These are phyloP conservation scores for Tragelaphus oryx DNA, from an alignment of 2,797 vertebrate species.

Conservation along the genomic window DNA sequence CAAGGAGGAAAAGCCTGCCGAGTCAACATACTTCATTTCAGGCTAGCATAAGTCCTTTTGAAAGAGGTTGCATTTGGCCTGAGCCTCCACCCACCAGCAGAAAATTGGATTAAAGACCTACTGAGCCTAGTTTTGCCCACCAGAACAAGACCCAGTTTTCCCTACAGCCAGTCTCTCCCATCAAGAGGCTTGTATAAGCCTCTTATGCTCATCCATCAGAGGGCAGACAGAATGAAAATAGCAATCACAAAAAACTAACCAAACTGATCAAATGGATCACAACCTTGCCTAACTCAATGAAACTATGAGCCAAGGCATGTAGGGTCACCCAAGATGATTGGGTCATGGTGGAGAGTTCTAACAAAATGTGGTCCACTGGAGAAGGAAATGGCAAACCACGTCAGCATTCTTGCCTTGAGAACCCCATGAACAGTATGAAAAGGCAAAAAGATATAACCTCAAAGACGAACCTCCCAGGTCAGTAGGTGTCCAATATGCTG, in stretches of 20 bases:
- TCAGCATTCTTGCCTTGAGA: neutral
- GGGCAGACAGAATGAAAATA: neutral
- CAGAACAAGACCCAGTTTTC: neutral
- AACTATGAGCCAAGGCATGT: neutral
- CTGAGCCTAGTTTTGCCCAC: neutral
- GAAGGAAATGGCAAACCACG: neutral
- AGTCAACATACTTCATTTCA: neutral
- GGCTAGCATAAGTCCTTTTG: neutral
- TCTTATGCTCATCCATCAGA: neutral
- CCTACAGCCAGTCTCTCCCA: neutral
- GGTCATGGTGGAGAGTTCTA: neutral
- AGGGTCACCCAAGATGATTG: neutral
- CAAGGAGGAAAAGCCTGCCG: neutral
- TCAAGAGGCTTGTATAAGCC: neutral
- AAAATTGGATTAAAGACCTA: neutral
- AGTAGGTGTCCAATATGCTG: neutral
- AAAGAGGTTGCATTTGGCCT: neutral
- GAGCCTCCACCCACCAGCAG: neutral
- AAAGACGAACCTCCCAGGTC: neutral
- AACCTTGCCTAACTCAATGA: neutral
- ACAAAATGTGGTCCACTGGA: neutral
- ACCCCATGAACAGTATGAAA: neutral
- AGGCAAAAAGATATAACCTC: neutral
- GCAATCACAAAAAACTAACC: neutral
- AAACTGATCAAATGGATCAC: neutral